Conservation (phyloP, 1,140 invertebrate species). For the Macrobrachium nipponense region DNA sequence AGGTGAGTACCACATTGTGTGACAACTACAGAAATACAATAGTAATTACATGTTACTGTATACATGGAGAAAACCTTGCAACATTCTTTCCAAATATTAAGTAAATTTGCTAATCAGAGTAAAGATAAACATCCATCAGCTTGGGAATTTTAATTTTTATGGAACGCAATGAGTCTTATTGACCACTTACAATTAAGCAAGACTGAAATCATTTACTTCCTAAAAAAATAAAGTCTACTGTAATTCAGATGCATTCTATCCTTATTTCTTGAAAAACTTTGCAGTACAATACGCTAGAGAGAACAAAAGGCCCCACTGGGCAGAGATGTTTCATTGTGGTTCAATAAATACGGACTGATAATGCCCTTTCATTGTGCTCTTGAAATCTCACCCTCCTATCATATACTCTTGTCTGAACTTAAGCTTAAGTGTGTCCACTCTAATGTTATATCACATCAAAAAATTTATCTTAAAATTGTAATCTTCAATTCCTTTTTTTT, state of each 20-base stretch:
- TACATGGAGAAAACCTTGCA: too few species aligned
- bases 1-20: too few species aligned
- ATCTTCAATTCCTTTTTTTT: conserved; percentile 31
- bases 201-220: background rate
- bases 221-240: conserved; percentile 1
- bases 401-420: conserved; percentile 47
- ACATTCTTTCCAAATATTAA: too few species aligned
- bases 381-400: conserved; percentile 29
- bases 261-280: too few species aligned
- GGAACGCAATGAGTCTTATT: conserved; percentile 29
- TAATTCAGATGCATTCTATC: too few species aligned
- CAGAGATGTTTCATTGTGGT: background rate
- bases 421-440: conserved; percentile 40
- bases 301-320: too few species aligned
- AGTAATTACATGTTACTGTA: too few species aligned
- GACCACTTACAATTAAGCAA: background rate
- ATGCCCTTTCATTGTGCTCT: conserved; percentile 34
- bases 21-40: too few species aligned
- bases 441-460: conserved; percentile 60
- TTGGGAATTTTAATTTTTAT: conserved; percentile 6
- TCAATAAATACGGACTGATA: conserved; percentile 24
- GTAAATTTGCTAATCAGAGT: too few species aligned
- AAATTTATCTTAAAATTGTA: conserved; percentile 51
- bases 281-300: too few species aligned
- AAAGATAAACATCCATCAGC: too few species aligned